A percentile compares a stretch with the other conserved stretches of the same genome.
These are phyloP conservation scores for Orussus abietinus DNA, from an alignment of 1,140 invertebrate genomes.

Conservation along the genomic window DNA sequence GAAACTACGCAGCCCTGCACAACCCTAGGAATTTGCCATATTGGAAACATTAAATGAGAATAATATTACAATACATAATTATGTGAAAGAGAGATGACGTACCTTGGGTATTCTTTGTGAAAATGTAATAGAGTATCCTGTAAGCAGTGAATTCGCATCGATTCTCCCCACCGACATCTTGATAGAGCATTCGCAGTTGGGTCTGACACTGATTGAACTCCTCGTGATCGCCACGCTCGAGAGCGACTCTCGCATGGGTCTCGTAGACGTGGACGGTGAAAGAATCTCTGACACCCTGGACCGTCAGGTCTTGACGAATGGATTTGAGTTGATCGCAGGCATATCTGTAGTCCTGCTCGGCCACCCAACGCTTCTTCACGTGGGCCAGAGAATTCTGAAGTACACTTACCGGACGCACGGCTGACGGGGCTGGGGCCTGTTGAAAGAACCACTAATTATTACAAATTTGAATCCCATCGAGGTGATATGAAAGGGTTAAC, in stretches of 20 bases:
- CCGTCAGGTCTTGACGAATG: slow-evolving; percentile 96
- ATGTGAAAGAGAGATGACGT: slow-evolving; percentile 35
- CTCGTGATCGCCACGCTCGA: slow-evolving; percentile 96
- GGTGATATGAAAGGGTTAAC: too few relatives aligned
- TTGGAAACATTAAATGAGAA: too few relatives aligned
- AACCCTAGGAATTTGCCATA: too few relatives aligned
- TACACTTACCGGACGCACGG: slow-evolving; percentile 84
- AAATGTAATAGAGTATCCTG: slow-evolving; percentile 94
- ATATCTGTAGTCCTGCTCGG: slow-evolving; percentile 90
- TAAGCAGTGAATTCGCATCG: slow-evolving; percentile 91
- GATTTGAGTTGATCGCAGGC: slow-evolving; percentile 98
- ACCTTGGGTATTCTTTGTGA: slow-evolving; percentile 95
- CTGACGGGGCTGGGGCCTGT: slow-evolving; percentile 85
- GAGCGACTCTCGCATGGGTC: slow-evolving; percentile 93
- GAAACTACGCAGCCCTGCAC: too few relatives aligned
- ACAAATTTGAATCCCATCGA: background rate
- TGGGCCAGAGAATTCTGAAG: slow-evolving; percentile 80
- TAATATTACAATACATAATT: slow-evolving; percentile 3
- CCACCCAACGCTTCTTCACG: slow-evolving; percentile 87
- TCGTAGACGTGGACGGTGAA: slow-evolving; percentile 98
- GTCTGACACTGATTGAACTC: slow-evolving; percentile 99
- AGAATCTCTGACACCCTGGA: slow-evolving; percentile 90
- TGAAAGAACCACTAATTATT: background rate
- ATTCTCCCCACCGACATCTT: slow-evolving; percentile 66
- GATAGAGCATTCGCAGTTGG: slow-evolving; percentile 90